Evolutionary conservation across 2,888 invertebrate species (phyloP), one percentile per base, ranked within the genome.

Genomic region (Pharmacophagus antenor): DNA sequence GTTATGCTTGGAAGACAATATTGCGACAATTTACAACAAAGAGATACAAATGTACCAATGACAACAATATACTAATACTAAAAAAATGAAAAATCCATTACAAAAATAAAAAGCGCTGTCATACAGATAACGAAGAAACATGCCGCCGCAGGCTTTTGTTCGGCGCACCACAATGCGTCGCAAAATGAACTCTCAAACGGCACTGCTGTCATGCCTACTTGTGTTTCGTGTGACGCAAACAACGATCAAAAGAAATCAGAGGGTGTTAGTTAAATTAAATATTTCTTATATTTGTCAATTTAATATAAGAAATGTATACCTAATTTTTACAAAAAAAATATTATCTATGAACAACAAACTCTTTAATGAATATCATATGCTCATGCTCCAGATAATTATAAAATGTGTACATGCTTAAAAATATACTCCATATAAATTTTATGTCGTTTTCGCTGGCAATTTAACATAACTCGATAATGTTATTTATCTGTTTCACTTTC

Each of bases 141-240:
- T 50, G 20, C 17, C 31, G 42, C 31, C 18, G 50, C 25, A 25
- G 42, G n/a, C 49, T 56, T 56, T 51, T 57, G 57, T 51, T 31
- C 42, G 18, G 50, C 20, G 25, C 17, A 44, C 42, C 12, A 49
- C 42, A 21, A 44, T 57, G 25, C 50, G 25, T 27, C 17, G 17
- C 44, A 27, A 49, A 50, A 50, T 57, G 44, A 42, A 25, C 44
- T 51, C 50, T 44, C 42, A 58, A 51, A 61, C 48, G 54, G 62
- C 41, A 31, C 54, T 46, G 51, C 62, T 53, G 44, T 21, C 27
- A 47, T n/a, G 47, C 21, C 15, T 7, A n/a, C 44, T 17, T 22
- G n/a, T 50, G 27, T 57, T 23, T 18, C n/a, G n/a, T 44, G 21
- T 17, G 22, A 21, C 21, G 21, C 49, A 56, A 50, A 31, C 18